These are phyloP conservation scores for Lasioglossum vierecki DNA, from an alignment of 2,888 invertebrate species.

Conservation along the genomic window DNA sequence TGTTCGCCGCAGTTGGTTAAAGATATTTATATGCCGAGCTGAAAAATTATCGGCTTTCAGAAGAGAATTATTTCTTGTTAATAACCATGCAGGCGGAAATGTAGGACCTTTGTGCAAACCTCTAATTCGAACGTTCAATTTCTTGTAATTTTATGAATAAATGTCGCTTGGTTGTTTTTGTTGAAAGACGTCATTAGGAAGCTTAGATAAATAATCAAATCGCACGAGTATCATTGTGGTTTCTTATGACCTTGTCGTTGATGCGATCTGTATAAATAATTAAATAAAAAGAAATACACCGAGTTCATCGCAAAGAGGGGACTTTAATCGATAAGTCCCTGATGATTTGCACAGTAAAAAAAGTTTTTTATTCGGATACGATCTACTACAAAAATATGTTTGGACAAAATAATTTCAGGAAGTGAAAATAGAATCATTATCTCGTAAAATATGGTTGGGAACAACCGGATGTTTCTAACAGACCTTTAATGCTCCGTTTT, in stretches of 20 bases:
- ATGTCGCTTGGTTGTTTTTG: not conserved
- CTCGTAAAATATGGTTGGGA: not conserved
- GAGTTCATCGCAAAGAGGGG: no score
- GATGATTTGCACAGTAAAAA: no score
- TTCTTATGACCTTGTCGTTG: no score
- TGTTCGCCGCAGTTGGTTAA: not conserved
- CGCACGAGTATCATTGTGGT: no score
- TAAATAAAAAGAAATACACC: no score
- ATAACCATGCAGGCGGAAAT: not conserved
- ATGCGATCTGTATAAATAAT: no score
- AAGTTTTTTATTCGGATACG: no score
- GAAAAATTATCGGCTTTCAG: not conserved
- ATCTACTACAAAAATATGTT: not conserved
- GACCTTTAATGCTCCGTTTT: not conserved
- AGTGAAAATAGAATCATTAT: not conserved
- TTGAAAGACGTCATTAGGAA: not conserved
- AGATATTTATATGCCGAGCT: not conserved
- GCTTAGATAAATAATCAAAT: not conserved
- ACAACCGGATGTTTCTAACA: no score
- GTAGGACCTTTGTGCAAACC: not conserved
- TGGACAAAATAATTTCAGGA: not conserved
- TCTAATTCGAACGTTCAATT: not conserved
- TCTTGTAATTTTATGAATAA: no score
- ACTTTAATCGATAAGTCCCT: no score
- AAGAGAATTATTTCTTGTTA: not conserved